These are phyloP conservation scores for Watsonalla cultraria DNA, from an alignment of 2,888 invertebrate genomes.

Conservation along the genomic window DNA sequence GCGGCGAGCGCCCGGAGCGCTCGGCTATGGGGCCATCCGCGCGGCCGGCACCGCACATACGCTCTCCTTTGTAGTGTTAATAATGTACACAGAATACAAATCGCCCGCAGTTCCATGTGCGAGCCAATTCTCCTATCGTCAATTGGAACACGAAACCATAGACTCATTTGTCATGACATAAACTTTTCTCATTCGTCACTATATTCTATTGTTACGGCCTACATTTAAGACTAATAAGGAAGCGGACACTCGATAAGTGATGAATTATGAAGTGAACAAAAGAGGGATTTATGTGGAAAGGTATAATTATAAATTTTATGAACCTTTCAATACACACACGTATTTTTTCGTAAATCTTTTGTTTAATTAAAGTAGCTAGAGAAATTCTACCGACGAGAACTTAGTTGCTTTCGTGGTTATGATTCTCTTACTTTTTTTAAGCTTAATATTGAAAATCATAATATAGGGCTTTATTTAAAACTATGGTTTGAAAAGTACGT, in stretches of 20 bases:
- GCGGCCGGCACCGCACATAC: constrained; percentile 37
- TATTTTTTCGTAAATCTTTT: not conserved
- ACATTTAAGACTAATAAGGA: constrained; percentile 21
- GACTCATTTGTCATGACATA: constrained; percentile 15
- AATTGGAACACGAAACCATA: constrained; percentile 24
- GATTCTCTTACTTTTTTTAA: too few relatives aligned
- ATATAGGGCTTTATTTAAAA: too few relatives aligned
- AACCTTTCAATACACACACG: not conserved
- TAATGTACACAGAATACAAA: constrained; percentile 43
- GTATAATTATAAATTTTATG: constrained; percentile 30
- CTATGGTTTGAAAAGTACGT: too few relatives aligned
- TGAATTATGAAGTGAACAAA: constrained; percentile 69
- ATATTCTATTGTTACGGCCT: constrained; percentile 23
- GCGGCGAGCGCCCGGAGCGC: constrained; percentile 57
- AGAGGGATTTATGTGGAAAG: constrained; percentile 61
- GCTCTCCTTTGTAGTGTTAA: constrained; percentile 56
- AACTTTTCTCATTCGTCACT: constrained; percentile 20
- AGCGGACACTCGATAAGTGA: constrained; percentile 51
- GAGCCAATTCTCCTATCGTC: constrained; percentile 26
- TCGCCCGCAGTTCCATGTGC: constrained; percentile 41
- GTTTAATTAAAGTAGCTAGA: too few relatives aligned
- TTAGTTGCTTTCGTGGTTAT: too few relatives aligned
- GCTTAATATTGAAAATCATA: too few relatives aligned
- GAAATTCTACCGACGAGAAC: too few relatives aligned
- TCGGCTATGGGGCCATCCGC: constrained; percentile 46